Evolutionary conservation across 2,797 vertebrate genomes (phyloP).

Genomic region (Trematomus bernacchii): DNA sequence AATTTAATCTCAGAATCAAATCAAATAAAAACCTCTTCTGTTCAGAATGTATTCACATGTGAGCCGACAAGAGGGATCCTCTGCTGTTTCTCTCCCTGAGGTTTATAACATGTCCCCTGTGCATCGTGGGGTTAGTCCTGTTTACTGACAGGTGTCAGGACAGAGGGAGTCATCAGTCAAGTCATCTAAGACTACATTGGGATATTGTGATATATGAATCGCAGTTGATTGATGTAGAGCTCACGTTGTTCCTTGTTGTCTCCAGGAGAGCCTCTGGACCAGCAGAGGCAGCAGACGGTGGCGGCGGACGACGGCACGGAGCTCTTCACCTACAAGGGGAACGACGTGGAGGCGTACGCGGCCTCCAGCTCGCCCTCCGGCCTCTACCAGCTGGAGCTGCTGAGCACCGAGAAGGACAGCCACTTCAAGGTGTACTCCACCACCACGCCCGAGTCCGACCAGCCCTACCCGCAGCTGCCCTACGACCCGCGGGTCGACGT

Average conservation of each 20-base stretch:
- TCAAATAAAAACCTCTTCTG: too few relatives aligned
- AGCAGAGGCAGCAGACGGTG: conserved; percentile 92
- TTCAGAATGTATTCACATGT: too few relatives aligned
- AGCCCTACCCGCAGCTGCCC: conserved; percentile 96
- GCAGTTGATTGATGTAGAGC: not conserved
- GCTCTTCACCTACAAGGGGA: conserved; percentile 96
- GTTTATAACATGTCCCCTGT: too few relatives aligned
- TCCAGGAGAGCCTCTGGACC: conserved; percentile 93
- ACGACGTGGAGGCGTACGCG: conserved; percentile 95
- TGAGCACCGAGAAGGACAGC: conserved; percentile 98
- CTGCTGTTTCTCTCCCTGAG: too few relatives aligned
- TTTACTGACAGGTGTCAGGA: too few relatives aligned
- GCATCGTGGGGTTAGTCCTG: too few relatives aligned
- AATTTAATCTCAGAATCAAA: too few relatives aligned
- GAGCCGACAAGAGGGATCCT: too few relatives aligned
- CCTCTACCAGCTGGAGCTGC: conserved; percentile 94
- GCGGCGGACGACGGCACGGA: conserved; percentile 89
- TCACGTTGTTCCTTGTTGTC: conserved; percentile 55
- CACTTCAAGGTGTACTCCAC: conserved; percentile 96
- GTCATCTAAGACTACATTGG: too few relatives aligned
- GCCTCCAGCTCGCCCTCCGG: conserved; percentile 93
- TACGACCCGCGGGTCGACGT: conserved; percentile 97
- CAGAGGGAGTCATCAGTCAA: too few relatives aligned
- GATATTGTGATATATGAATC: too few relatives aligned
- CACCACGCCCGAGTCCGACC: conserved; percentile 97